Evolutionary conservation across 2,888 invertebrate genomes (phyloP), one percentile per base, ranked within the genome.

Genomic region (Bruchidius siliquastri): DNA sequence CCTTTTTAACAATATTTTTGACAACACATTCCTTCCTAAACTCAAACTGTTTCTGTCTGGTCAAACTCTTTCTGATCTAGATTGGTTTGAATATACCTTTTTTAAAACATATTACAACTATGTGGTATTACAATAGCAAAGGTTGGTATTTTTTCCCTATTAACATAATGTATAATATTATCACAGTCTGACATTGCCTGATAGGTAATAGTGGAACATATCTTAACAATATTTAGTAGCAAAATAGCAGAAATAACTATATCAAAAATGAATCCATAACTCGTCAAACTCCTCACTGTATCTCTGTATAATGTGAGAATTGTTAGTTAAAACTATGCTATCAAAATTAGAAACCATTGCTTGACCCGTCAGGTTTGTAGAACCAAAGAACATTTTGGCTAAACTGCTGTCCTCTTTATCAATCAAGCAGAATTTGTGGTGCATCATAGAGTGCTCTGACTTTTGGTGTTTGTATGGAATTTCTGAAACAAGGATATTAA

Each of bases 371-470:
- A 84, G 77, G 76, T 85, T 85, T 21, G 83, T 72, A 26, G 82
- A 82, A 21, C 85, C 85, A 77, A 82, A 81, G 76, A 83, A 82
- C 79, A 83, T 77, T 79, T 83, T 83, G 0, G 80, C 78, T 30
- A 22, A 69, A 20, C 75, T 68, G 70, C 68, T 22, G 73, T 81
- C 78, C 21, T 79, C 75, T 75, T 82, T 82, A 76, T 85, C 85
- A 32, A 84, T 79, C 26, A 85, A 68, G 75, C 84, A 82, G 76
- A 81, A 85, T 74, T 95, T 95, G 83, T 95, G 93, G 81, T 95
- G 95, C 93, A 95, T 93, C 72, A 92, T 78, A 70, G 89, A 86
- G 0, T 88, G 88, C 84, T 87, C 21, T 49, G 74, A 70, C 6
- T 72, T 68, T 72, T 81, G 82, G 18, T 77, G 88, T 76, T 89